Evolutionary conservation across 2,797 vertebrate genomes (phyloP).

Genomic region (Premnoplex brunnescens): DNA sequence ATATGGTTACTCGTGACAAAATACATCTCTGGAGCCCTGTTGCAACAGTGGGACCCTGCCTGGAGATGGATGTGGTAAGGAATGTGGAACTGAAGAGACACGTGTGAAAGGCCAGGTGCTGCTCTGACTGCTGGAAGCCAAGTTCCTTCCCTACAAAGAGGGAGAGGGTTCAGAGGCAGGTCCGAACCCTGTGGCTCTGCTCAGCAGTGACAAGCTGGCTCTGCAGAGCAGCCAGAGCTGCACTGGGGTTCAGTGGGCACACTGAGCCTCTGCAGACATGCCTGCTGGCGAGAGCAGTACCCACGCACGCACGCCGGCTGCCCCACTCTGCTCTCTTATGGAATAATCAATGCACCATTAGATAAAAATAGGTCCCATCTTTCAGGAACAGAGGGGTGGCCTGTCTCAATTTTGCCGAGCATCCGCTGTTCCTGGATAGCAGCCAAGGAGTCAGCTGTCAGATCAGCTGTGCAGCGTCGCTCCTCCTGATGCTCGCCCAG

Average conservation of each 20-base stretch:
- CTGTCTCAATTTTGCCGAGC: not conserved
- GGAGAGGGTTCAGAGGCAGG: not conserved
- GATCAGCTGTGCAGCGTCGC: fast-evolving
- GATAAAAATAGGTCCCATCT: slow-evolving; percentile 53
- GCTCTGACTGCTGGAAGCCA: not conserved
- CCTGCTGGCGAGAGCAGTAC: not conserved
- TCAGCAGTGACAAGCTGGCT: not conserved
- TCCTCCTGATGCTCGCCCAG: not conserved
- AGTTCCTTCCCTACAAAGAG: not conserved
- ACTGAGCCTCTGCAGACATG: not conserved
- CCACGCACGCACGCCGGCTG: fast-evolving
- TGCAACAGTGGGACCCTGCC: not conserved
- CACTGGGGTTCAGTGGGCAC: not conserved
- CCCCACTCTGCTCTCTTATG: not conserved
- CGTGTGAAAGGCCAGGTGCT: not conserved
- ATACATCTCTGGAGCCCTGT: not conserved
- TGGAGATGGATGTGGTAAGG: not conserved
- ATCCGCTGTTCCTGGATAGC: not conserved
- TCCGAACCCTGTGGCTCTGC: not conserved
- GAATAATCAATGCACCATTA: slow-evolving; percentile 56
- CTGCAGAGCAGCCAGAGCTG: not conserved
- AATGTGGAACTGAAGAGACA: not conserved
- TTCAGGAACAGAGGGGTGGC: not conserved
- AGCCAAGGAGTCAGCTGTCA: not conserved
- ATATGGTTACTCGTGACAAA: slow-evolving; percentile 26